Percentiles rank a stretch among this genome's conserved stretches.
phyloP scores from a whole-genome alignment of 2,888 invertebrate genomes.

The Conus canariensis region DNA sequence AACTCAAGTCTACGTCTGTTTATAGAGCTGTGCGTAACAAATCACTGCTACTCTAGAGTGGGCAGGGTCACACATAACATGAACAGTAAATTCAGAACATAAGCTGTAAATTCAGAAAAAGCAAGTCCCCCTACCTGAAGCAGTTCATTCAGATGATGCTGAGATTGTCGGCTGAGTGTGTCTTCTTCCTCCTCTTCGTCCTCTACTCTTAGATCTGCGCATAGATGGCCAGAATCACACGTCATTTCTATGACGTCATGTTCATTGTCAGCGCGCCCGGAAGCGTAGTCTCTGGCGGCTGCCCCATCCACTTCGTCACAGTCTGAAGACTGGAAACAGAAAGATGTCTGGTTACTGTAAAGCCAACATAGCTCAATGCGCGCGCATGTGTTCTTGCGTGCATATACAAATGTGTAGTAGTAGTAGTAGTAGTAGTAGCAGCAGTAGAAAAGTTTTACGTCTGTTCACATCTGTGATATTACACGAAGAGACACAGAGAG shows the following conservation, averaged over 20 bases:
- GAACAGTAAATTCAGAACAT: not conserved
- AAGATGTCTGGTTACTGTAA: not conserved
- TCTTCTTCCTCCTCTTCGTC: not conserved
- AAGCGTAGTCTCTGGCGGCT: not conserved
- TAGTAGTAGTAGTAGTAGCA: too few relatives aligned
- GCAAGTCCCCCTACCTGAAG: not conserved
- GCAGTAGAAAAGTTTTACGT: too few relatives aligned
- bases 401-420: too few relatives aligned
- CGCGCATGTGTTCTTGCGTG: too few relatives aligned
- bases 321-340: slow-evolving; percentile 20
- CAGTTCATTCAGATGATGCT: slow-evolving; percentile 5
- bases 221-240: not conserved
- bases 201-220: not conserved
- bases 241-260: slow-evolving; percentile 16
- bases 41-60: too few relatives aligned
- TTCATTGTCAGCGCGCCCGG: not conserved
- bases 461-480: too few relatives aligned
- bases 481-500: too few relatives aligned
- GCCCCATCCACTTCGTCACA: not conserved
- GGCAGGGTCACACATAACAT: too few relatives aligned
- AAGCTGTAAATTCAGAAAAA: too few relatives aligned
- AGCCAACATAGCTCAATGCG: too few relatives aligned
- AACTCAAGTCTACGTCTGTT: too few relatives aligned
- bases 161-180: not conserved
- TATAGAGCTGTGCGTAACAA: too few relatives aligned